Base-by-base conservation (phyloP, 2,888 invertebrate species). In the Automeris io region DNA sequence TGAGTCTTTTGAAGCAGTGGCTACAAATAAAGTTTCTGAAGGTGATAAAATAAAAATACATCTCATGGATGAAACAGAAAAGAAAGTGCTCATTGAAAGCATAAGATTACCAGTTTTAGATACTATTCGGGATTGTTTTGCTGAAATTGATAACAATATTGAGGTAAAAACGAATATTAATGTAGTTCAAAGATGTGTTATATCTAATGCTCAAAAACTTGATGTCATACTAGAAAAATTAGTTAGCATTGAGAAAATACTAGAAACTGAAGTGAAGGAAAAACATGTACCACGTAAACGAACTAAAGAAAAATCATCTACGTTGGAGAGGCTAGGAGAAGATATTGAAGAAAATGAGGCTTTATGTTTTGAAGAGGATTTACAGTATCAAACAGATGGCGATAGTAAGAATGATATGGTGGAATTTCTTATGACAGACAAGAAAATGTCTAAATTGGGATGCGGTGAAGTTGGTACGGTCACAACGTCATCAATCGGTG, bases 1-100 rank as follows among this genome's bases (percentile, higher is more conserved):
- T 0, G 75, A 78, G 45, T 78, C 80, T 5, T 73, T 83, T 40
- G 76, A 81, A 55, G 80, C 75, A 18, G 43, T 82, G 13, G 78
- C 79, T 1, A 68, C 70, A 1, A 76, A 79, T 54, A 54, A 66
- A 13, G 41, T 51, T 11, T 39, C 49, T 25, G 67, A 61, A 9
- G 69, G 75, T 8, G 57, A 61, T 7, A 72, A 64, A 46, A 75
- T 83, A 40, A 83, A 83, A 71, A 65, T 82, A 48, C 75, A 79
- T 47, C 60, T 85, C 18, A 85, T 83, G 81, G 77, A 76, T 37
- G 75, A 77, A 8, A 61, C 57, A 43, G 82, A 82, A 24, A 83
- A 74, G 49, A 55, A 63, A 34, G 44, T 60, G 22, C 64, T 86
- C 18, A 68, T 58, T 43, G 76, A 83, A 38, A 74, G 64, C 43